Evolutionary conservation across 2,113 vertebrate species (phyloP), one percentile per base, ranked within the genome.

Genomic region (Odontesthes bonariensis): DNA sequence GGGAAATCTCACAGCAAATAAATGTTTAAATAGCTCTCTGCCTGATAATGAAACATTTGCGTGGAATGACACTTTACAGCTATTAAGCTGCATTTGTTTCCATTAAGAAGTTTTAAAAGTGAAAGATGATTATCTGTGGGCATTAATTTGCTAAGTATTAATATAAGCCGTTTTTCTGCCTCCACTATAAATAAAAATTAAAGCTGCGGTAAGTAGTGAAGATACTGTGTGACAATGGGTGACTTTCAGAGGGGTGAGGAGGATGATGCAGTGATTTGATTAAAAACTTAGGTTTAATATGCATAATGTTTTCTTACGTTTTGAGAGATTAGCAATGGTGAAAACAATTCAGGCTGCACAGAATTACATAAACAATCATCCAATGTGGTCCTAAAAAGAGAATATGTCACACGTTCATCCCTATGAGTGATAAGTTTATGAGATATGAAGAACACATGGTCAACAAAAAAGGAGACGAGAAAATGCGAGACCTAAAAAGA

Each of bases 161-260:
- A 44, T 5, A 42, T 12, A 44, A 3, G 13, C 42, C 5, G 6
- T 16, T 14, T 44, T 14, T 44, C 42, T 44, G 12, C 42, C 13
- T 44, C 40, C 13, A 14, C 12, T 60, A 16, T 12, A 53, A 75
- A 66, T 55, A 67, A 46, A 72, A 42, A 38, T 56, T 60, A 40
- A 44, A 51, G 49, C 33, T 44, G 22, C 6, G 13, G 33, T 12
- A 68, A 61, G 46, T 2, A 16, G 23, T 31, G 27, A 27, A 58
- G 53, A 65, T 44, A 32, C 40, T 10, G 11, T 9, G 17, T 52
- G 40, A 76, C 23, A 14, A 46, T 68, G 14, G 52, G 19, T 19
- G 53, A 38, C 54, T 55, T 55, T 73, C 23, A 52, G 42, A 7
- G 54, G 38, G n/a, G 51, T 51, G 62, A 14, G 56, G 38, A 31